phyloP scores from a whole-genome alignment of 2,113 vertebrate genomes.

The Nibea coibor region DNA sequence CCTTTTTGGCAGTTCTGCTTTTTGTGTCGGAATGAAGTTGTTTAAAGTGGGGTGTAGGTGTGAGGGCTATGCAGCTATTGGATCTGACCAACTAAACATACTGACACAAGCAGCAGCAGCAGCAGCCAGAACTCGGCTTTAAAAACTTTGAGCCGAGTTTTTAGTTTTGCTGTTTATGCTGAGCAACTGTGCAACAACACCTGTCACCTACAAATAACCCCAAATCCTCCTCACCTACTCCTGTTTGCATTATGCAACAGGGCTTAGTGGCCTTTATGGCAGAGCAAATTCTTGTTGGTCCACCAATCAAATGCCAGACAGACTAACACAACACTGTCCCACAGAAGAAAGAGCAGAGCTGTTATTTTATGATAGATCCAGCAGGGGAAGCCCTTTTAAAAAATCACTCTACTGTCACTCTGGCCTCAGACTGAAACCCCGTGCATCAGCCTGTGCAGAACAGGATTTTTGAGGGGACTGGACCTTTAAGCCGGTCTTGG shows the following conservation, averaged over 20 bases:
- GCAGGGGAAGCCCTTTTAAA: conserved; percentile 18
- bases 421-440: conserved; percentile 9
- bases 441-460: conserved; percentile 12
- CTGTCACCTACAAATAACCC: background rate
- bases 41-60: background rate
- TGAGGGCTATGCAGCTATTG: background rate
- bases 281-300: background rate
- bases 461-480: conserved; percentile 54
- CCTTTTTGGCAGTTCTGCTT: background rate
- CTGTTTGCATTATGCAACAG: background rate
- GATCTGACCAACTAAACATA: background rate
- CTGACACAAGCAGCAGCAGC: background rate
- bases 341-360: background rate
- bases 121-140: background rate
- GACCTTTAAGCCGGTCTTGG: conserved; percentile 53
- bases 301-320: background rate
- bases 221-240: background rate
- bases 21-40: background rate
- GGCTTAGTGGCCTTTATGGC: background rate
- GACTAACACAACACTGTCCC: background rate
- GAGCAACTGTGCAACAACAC: background rate
- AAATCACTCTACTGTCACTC: conserved; percentile 27
- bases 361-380: conserved; percentile 7
- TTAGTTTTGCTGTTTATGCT: background rate
- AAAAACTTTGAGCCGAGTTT: background rate